Base-by-base conservation (phyloP, 2,797 vertebrate genomes). In the Argentina silus region DNA sequence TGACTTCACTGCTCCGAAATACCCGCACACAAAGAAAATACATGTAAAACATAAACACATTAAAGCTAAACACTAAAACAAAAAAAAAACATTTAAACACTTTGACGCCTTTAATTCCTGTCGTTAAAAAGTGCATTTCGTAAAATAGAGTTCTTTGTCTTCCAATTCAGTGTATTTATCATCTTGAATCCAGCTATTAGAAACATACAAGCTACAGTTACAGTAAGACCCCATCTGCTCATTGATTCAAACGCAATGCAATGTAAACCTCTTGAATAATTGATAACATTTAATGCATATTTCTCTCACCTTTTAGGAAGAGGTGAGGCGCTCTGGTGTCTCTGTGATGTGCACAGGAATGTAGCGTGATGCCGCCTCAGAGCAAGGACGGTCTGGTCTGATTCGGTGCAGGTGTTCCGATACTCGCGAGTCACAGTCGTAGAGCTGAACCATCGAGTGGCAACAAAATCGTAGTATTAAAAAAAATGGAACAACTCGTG, bases 331-430 rank as follows among this genome's bases (percentile, higher is more conserved):
- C 72, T 71, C 51, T 55, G 68, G 76, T 79, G 48, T 64, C 73
- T 55, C 69, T 42, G 44, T 85, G 86, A 84, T 60, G 88, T 90
- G 90, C 87, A 67, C 59, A 88, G 91, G 92, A 91, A 93, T 91
- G 91, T 80, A 44, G 83, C 78, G 86, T 73, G 86, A 79, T 78
- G 85, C 85, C 67, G 88, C 87, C 85, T 79, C n/a, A 51, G 83
- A 70, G 77, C 73, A 81, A 78, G 78, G 77, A 62, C 66, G 78
- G 57, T 85, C n/a, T 59, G 78, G 61, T 85, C 15, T 61, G 77
- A 77, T 67, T 68, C 78, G 69, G 83, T 71, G 89, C 87, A 88
- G 89, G 85, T 86, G 88, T 75, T 65, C 71, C 73, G 67, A n/a
- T 63, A 44, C 56, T 65, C 67, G 61, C 69, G 74, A 76, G 86